A percentile compares a stretch with the other conserved stretches of the same genome.
Conservation (phyloP, 2,888 invertebrate genomes). For the Rhagophthalmus giganteus region DNA sequence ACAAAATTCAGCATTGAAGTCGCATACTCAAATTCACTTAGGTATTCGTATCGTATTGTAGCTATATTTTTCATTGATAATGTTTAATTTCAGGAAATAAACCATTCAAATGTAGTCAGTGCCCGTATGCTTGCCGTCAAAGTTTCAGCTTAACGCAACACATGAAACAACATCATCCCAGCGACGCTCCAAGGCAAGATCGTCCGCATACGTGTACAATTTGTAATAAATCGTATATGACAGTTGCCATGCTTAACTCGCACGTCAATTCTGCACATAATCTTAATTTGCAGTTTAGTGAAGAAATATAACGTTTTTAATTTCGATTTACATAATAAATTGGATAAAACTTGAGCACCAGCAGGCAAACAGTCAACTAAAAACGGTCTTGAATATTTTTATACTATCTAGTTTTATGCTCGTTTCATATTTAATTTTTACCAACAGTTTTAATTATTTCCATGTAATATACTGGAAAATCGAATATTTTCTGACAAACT, state of each 20-base stretch:
- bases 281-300: neutral
- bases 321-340: neutral
- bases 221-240: conserved; percentile 29
- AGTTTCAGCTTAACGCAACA: conserved; percentile 47
- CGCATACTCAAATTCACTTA: conserved; percentile 48
- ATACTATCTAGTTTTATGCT: too few relatives aligned
- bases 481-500: too few relatives aligned
- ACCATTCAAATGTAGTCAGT: conserved; percentile 47
- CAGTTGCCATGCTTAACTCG: conserved; percentile 29
- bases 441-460: too few relatives aligned
- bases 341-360: neutral
- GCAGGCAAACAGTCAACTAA: neutral
- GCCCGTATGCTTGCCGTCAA: conserved; percentile 48
- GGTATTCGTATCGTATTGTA: conserved; percentile 34
- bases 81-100: conserved; percentile 47
- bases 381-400: too few relatives aligned
- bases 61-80: neutral
- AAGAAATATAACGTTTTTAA: neutral
- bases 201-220: conserved; percentile 28
- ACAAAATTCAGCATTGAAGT: conserved; percentile 44
- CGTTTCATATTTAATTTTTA: too few relatives aligned
- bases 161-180: conserved; percentile 44
- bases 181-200: conserved; percentile 14
- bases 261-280: conserved; percentile 27
- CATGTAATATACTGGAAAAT: too few relatives aligned